These are phyloP conservation scores for Pholis gunnellus DNA, from an alignment of 2,113 vertebrate genomes.

Conservation along the genomic window DNA sequence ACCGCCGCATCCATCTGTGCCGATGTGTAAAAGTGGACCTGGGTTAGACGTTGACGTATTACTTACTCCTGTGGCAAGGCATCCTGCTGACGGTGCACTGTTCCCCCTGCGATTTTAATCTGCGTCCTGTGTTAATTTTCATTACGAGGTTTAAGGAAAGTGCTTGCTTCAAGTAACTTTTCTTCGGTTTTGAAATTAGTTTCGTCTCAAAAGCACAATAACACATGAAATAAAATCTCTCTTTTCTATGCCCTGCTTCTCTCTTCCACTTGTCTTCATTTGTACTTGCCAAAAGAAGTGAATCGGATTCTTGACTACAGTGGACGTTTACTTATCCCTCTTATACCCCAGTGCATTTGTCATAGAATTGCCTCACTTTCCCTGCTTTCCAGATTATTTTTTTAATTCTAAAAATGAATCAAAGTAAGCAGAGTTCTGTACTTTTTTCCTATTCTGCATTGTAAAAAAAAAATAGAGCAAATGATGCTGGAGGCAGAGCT, in stretches of 20 bases:
- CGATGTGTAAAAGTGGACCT: slow-evolving; percentile 18
- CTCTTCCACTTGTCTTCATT: not conserved
- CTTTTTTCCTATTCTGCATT: not conserved
- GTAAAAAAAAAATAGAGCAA: not conserved
- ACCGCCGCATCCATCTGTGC: not conserved
- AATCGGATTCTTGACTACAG: not conserved
- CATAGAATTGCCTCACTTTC: not conserved
- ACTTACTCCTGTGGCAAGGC: slow-evolving; percentile 8
- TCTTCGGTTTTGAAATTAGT: not conserved
- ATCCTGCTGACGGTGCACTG: slow-evolving; percentile 15
- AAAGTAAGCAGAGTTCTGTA: not conserved
- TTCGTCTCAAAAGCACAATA: not conserved
- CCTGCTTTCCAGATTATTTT: not conserved
- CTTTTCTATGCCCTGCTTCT: not conserved
- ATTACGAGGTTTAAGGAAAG: not conserved
- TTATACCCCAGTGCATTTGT: not conserved
- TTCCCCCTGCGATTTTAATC: slow-evolving; percentile 4
- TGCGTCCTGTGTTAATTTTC: slow-evolving; percentile 13
- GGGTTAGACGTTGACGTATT: slow-evolving; percentile 40
- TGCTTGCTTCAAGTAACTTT: not conserved
- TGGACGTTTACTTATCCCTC: slow-evolving; percentile 1
- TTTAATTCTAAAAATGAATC: slow-evolving; percentile 10
- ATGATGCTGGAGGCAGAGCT: not conserved
- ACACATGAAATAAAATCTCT: not conserved
- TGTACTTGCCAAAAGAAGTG: not conserved